phyloP scores from a whole-genome alignment of 2,888 invertebrate species.

The Girardia tigrina region DNA sequence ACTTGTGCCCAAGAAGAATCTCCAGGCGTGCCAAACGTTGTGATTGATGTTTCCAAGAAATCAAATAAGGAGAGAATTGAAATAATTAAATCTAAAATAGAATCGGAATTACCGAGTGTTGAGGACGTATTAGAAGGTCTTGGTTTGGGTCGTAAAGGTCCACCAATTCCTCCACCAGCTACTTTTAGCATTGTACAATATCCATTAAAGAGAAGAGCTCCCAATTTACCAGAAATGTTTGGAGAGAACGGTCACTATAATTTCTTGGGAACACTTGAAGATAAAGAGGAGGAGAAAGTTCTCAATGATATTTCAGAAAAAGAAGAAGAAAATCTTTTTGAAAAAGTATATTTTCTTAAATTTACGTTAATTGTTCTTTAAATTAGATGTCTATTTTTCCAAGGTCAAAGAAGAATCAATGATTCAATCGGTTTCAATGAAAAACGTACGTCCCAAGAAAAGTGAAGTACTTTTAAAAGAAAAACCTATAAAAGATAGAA shows the following conservation, averaged over 20 bases:
- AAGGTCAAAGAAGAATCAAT: neutral
- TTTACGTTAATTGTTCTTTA: too few relatives aligned
- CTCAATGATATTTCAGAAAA: conserved; percentile 36
- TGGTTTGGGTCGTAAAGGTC: conserved; percentile 48
- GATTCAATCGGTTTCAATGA: neutral
- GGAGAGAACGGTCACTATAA: conserved; percentile 47
- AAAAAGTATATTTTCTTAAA: too few relatives aligned
- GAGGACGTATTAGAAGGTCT: conserved; percentile 48
- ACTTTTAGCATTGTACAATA: conserved; percentile 48
- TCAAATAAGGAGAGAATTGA: neutral
- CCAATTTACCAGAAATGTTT: conserved; percentile 37
- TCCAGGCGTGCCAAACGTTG: neutral
- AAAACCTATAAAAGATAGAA: conserved; percentile 1
- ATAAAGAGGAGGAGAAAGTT: conserved; percentile 48
- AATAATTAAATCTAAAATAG: neutral
- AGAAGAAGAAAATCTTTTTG: conserved; percentile 40
- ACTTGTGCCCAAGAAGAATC: neutral
- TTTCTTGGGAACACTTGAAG: conserved; percentile 44
- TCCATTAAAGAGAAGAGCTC: conserved; percentile 46
- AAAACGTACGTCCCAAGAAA: neutral
- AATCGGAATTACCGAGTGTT: conserved; percentile 33
- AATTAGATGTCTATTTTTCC: too few relatives aligned
- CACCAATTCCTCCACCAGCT: conserved; percentile 50
- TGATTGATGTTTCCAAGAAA: neutral
- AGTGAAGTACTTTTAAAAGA: neutral